Conservation (phyloP, 2,888 invertebrate species). For the Aphrophora alni region DNA sequence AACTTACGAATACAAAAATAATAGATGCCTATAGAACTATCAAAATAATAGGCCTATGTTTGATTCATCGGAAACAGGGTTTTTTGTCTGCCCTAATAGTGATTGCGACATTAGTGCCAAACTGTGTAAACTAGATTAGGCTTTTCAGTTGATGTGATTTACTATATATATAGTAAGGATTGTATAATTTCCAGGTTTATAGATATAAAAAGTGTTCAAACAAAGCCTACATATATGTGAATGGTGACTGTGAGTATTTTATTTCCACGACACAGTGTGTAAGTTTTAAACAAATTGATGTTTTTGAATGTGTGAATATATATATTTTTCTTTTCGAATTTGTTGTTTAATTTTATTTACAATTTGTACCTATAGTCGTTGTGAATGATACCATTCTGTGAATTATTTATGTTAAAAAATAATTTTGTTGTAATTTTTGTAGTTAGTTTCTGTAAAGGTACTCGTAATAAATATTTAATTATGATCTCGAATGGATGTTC, state of each 20-base stretch:
- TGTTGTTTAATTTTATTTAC: not conserved
- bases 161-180: not conserved
- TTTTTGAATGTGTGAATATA: not conserved
- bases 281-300: not conserved
- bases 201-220: not conserved
- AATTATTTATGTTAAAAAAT: not conserved
- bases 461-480: constrained; percentile 22
- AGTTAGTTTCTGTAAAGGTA: constrained; percentile 29
- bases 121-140: not conserved
- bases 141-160: not conserved
- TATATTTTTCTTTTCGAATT: not conserved
- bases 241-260: not conserved
- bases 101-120: not conserved
- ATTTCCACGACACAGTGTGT: not conserved
- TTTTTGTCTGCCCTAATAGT: not conserved
- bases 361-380: not conserved
- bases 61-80: not conserved
- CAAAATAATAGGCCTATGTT: not conserved
- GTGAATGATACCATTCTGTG: not conserved
- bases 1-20: too few relatives aligned
- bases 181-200: not conserved
- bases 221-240: not conserved
- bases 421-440: constrained; percentile 13
- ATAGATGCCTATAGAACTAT: not conserved
- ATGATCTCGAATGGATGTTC: constrained; percentile 31